Conservation (phyloP, 2,797 vertebrate species). For the Tachyglossus aculeatus region DNA sequence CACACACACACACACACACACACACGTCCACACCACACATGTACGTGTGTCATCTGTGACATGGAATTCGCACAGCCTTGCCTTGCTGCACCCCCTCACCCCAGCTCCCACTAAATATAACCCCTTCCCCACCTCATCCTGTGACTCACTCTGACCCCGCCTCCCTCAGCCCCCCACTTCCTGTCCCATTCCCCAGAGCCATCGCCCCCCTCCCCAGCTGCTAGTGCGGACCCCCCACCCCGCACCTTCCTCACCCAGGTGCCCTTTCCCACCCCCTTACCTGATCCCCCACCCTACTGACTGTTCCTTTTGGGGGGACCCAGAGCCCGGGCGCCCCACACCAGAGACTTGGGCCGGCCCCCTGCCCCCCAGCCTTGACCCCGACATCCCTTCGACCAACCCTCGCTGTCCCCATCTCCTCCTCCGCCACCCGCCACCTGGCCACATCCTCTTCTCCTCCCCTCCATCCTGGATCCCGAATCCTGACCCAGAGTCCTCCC, state of each 20-base stretch:
- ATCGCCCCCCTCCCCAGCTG: conserved; percentile 44
- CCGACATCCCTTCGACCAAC: too few relatives aligned
- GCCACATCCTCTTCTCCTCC: too few relatives aligned
- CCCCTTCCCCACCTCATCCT: conserved; percentile 56
- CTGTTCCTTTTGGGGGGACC: too few relatives aligned
- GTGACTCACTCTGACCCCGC: conserved; percentile 62
- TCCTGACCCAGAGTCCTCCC: too few relatives aligned
- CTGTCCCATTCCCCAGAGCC: conserved; percentile 31
- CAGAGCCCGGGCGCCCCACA: too few relatives aligned
- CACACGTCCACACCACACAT: conserved; percentile 36
- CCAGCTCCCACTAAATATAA: conserved; percentile 65
- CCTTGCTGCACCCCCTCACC: conserved; percentile 52
- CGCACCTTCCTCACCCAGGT: conserved; percentile 46
- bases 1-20: conserved; percentile 10
- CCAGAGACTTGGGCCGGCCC: too few relatives aligned
- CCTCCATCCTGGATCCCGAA: too few relatives aligned
- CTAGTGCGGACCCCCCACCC: conserved; percentile 40
- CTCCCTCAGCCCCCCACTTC: conserved; percentile 58
- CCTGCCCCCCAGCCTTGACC: too few relatives aligned
- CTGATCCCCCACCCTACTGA: too few relatives aligned
- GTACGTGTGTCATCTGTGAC: conserved; percentile 53
- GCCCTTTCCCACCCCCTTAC: conserved; percentile 32
- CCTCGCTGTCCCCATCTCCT: too few relatives aligned
- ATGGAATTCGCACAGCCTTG: conserved; percentile 62
- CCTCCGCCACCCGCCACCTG: too few relatives aligned